Evolutionary conservation across 2,888 invertebrate genomes (phyloP).

Genomic region (Conomelus anceps): DNA sequence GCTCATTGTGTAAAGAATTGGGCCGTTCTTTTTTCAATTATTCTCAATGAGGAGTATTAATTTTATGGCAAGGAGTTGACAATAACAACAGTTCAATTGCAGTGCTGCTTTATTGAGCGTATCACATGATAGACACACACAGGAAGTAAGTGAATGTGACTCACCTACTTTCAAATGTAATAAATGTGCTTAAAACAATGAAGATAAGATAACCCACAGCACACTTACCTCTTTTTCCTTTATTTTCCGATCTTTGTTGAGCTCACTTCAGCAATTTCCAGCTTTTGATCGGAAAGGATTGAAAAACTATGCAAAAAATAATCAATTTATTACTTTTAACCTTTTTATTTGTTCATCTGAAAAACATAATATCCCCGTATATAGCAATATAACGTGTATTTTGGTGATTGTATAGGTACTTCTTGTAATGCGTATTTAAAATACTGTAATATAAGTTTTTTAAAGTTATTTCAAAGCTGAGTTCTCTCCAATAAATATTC

Average conservation of each 20-base stretch:
- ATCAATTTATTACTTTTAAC: too few relatives aligned
- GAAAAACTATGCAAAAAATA: neutral
- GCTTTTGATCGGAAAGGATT: neutral
- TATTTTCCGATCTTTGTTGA: neutral
- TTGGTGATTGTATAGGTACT: too few relatives aligned
- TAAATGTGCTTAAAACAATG: neutral
- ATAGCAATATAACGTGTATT: too few relatives aligned
- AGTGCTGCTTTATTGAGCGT: neutral
- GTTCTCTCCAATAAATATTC: too few relatives aligned
- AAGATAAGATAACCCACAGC: neutral
- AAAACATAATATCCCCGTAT: too few relatives aligned
- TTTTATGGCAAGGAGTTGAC: neutral
- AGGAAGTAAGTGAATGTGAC: neutral
- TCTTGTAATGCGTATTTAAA: too few relatives aligned
- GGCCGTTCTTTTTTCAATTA: neutral
- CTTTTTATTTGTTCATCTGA: too few relatives aligned
- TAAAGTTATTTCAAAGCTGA: too few relatives aligned
- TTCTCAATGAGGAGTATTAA: neutral
- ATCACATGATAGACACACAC: neutral
- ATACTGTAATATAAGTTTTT: too few relatives aligned
- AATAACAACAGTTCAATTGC: neutral
- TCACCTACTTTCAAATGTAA: neutral
- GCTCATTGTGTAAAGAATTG: neutral
- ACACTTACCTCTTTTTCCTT: neutral
- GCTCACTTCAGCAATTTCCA: too few relatives aligned